These are phyloP conservation scores for Philhelius pedissequus DNA, from an alignment of 2,888 invertebrate species.

Conservation along the genomic window DNA sequence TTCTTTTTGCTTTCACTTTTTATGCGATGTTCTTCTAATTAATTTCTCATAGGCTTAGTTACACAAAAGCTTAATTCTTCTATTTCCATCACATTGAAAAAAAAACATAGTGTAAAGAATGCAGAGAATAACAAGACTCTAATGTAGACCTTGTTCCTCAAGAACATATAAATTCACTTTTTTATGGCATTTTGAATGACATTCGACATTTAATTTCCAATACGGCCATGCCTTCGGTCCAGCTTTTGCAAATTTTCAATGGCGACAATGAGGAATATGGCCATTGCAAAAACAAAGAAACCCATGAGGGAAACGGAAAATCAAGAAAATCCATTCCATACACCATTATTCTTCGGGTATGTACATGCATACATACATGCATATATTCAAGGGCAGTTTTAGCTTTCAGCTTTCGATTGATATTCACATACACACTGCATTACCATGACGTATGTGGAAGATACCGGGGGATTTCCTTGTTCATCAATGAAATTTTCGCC, in stretches of 20 bases:
- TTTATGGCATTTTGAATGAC: not conserved
- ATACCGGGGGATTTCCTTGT: conserved; percentile 51
- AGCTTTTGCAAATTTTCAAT: conserved; percentile 39
- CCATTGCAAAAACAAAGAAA: not conserved
- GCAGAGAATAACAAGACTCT: no score
- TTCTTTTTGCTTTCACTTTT: no score
- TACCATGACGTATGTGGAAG: conserved; percentile 21
- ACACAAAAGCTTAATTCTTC: no score
- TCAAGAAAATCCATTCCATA: conserved; percentile 40
- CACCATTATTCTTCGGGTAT: no score
- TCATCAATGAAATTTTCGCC: conserved; percentile 28
- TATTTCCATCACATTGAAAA: no score
- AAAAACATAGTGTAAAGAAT: no score
- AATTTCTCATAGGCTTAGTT: no score
- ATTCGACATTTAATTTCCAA: not conserved
- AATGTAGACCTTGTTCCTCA: not conserved
- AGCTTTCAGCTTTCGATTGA: not conserved
- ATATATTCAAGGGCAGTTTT: conserved; percentile 25
- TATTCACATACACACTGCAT: not conserved
- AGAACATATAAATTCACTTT: not conserved
- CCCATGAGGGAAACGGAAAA: conserved; percentile 12
- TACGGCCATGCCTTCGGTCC: conserved; percentile 16
- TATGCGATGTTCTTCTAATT: no score
- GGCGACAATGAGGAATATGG: conserved; percentile 22
- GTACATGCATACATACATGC: no score